These are phyloP conservation scores for Holotrichia oblita DNA, from an alignment of 1,140 invertebrate species.

Conservation along the genomic window DNA sequence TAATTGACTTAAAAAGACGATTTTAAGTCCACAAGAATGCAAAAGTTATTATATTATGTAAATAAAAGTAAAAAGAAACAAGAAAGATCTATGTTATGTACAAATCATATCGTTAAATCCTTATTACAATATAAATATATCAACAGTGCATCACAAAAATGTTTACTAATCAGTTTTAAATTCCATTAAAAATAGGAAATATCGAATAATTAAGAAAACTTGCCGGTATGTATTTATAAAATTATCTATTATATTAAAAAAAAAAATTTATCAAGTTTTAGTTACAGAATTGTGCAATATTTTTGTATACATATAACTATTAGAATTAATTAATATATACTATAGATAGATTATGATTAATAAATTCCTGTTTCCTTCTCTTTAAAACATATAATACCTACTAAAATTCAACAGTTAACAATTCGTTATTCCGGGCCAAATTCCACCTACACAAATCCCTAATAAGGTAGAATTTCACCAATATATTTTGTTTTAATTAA, in stretches of 20 bases:
- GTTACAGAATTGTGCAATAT: too few species aligned
- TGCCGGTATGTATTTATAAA: neutral
- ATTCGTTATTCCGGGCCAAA: too few species aligned
- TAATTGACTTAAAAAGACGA: slow-evolving; percentile 25
- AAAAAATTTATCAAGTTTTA: neutral
- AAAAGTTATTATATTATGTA: neutral
- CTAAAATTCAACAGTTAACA: neutral
- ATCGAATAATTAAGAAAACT: neutral
- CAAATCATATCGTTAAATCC: neutral
- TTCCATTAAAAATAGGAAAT: too few species aligned
- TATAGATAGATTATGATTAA: too few species aligned
- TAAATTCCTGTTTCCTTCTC: too few species aligned
- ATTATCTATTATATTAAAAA: too few species aligned
- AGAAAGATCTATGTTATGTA: slow-evolving; percentile 8
- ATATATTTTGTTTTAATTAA: neutral
- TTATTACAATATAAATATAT: slow-evolving; percentile 13
- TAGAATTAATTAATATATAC: neutral
- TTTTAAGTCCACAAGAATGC: slow-evolving; percentile 25
- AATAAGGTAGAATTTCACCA: too few species aligned
- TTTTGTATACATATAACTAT: too few species aligned
- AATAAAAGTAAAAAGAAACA: slow-evolving; percentile 18
- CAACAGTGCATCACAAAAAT: slow-evolving; percentile 30
- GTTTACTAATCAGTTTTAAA: too few species aligned
- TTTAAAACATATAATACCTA: neutral
- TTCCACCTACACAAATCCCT: too few species aligned